phyloP scores from a whole-genome alignment of 2,797 vertebrate genomes.

The Intellagama lesueurii region DNA sequence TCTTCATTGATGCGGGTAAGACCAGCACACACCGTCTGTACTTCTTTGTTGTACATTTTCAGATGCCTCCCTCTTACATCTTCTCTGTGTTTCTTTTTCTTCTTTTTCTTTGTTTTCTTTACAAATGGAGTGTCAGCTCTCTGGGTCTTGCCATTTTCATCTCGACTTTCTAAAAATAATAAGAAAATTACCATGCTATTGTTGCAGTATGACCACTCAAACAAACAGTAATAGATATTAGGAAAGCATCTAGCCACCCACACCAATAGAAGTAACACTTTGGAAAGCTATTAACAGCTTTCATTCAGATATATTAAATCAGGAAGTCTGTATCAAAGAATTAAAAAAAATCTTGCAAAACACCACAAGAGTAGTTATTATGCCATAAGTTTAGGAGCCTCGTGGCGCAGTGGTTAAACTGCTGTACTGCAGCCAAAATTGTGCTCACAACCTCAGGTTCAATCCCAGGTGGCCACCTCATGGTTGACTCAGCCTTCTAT shows the following conservation, averaged over 20 bases:
- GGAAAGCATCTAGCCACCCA: neutral
- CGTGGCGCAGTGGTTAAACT: too few species aligned
- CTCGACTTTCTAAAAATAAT: constrained; percentile 81
- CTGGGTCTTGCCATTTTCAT: constrained; percentile 90
- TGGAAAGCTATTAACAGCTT: neutral
- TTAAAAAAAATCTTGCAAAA: neutral
- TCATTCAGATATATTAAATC: neutral
- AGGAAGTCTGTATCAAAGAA: constrained; percentile 1
- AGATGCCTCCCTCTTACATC: constrained; percentile 87
- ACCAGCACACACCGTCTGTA: constrained; percentile 89
- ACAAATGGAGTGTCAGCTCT: constrained; percentile 87
- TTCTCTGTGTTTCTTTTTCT: constrained; percentile 93
- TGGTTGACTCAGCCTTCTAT: too few species aligned
- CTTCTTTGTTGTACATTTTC: constrained; percentile 90
- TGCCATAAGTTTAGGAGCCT: too few species aligned
- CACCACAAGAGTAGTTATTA: neutral
- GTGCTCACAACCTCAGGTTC: too few species aligned
- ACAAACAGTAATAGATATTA: constrained; percentile 15
- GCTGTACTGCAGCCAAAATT: too few species aligned
- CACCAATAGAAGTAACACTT: neutral
- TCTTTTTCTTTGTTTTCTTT: constrained; percentile 95
- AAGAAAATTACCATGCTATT: constrained; percentile 72
- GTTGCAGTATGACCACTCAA: constrained; percentile 33
- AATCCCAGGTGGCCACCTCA: too few species aligned
- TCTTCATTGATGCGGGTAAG: constrained; percentile 79